Base-by-base conservation (phyloP, 2,888 invertebrate genomes). In the Linnaemya vulpina region DNA sequence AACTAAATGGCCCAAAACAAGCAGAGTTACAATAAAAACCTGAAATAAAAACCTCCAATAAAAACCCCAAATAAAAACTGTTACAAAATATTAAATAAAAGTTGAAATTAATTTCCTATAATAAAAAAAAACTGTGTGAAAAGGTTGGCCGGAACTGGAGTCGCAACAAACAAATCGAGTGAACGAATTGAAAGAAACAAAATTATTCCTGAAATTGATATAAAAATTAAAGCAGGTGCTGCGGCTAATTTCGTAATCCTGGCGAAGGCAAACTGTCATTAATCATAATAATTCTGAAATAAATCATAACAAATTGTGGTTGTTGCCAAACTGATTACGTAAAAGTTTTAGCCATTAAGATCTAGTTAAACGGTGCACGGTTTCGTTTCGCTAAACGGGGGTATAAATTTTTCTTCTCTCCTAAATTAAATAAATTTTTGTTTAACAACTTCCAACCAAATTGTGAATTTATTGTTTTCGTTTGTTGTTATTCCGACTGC, bases 391-490 rank as follows among this genome's bases (percentile, higher is more conserved):
- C 11, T 38, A 46, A 46, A n/a, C 20, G 20, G n/a, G 43, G 43
- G 25, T 17, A 67, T 13, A 1, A 13, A 4, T 46, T 71, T 35
- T 40, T n/a, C 30, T 25, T 51, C 10, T 13, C 17, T 22, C 5
- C 38, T 40, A 3, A 10, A 51, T 51, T 17, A 10, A 9, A 38
- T n/a, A 4, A 13, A 10, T 15, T 53, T 40, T 17, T 17, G 25
- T 74, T 75, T 35, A 65, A 75, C 20, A 55, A 65, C 55, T n/a
- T n/a, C 0, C 53, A 75, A 43, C 43, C 25, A 17, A 20, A 10
- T 22, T 46, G 1, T n/a, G 17, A 22, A 77, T 77, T 67, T 35
- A 49, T 68, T 49, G 20, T 20, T 11, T 13, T 25, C 17, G 51
- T 60, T n/a, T 38, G 3, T 30, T 51, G 53, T 58, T 22, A 15